Evolutionary conservation across 92 coral and sea anemone species (phyloP).

Genomic region (Metridium senile): DNA sequence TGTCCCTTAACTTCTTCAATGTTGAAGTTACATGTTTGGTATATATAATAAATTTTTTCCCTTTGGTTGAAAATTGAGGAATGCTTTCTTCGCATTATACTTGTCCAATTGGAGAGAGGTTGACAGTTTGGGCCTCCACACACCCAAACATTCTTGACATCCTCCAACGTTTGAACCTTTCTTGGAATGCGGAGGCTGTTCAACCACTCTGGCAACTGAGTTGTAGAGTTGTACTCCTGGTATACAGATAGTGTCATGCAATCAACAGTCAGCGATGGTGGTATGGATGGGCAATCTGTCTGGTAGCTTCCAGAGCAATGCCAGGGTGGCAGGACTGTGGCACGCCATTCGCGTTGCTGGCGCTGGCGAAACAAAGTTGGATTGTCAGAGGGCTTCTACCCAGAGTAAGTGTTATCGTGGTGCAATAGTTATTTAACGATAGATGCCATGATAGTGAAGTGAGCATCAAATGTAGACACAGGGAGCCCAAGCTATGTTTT

Average conservation of each 20-base stretch:
- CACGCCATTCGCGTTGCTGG: too few species aligned
- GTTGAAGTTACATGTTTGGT: slow-evolving; percentile 37
- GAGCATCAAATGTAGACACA: too few species aligned
- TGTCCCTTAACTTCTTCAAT: slow-evolving; percentile 14
- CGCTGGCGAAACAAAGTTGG: too few species aligned
- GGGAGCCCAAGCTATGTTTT: too few species aligned
- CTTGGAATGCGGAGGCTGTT: slow-evolving; percentile 42
- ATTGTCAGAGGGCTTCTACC: too few species aligned
- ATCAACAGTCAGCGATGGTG: background rate
- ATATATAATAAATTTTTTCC: slow-evolving; percentile 30
- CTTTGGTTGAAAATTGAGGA: slow-evolving; percentile 50
- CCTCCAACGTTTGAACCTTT: slow-evolving; percentile 44
- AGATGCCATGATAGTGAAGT: too few species aligned
- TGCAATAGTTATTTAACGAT: too few species aligned
- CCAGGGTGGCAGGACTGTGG: too few species aligned
- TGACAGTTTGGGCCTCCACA: slow-evolving; percentile 45
- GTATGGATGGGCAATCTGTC: too few species aligned
- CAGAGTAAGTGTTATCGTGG: too few species aligned
- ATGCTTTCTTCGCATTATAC: slow-evolving; percentile 44
- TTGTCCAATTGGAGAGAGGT: slow-evolving; percentile 44
- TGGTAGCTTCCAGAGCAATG: too few species aligned
- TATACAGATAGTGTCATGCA: slow-evolving; percentile 7
- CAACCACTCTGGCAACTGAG: slow-evolving; percentile 36
- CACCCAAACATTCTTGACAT: slow-evolving; percentile 44
- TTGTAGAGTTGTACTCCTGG: slow-evolving; percentile 11